Conservation (phyloP, 2,113 vertebrate genomes). For the Rhipidura dahli region DNA sequence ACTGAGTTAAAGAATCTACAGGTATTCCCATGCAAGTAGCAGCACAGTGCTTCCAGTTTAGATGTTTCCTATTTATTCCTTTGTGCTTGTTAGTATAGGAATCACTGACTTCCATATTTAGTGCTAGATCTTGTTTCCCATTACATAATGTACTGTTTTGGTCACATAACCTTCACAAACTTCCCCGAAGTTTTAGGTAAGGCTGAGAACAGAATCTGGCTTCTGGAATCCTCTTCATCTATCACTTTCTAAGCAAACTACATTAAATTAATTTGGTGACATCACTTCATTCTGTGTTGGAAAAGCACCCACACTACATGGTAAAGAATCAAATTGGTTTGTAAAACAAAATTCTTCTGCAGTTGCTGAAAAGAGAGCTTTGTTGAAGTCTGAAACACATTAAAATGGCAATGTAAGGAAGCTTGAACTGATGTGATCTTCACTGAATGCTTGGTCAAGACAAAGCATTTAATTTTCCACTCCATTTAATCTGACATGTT, state of each 20-base stretch:
- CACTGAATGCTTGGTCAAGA: background rate
- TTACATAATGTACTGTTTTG: background rate
- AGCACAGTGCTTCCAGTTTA: background rate
- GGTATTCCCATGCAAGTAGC: background rate
- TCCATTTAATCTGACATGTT: constrained; percentile 31
- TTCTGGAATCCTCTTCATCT: background rate
- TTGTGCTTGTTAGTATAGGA: background rate
- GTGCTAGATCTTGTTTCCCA: background rate
- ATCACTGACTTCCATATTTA: background rate
- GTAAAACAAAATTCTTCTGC: background rate
- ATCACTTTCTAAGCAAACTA: background rate
- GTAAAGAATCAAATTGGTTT: background rate
- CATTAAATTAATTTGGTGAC: background rate
- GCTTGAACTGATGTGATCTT: background rate
- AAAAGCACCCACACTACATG: background rate
- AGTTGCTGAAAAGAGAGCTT: background rate
- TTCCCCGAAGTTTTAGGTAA: background rate
- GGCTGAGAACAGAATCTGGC: background rate
- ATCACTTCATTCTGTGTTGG: background rate
- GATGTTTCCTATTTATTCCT: background rate
- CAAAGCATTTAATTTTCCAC: constrained; percentile 41
- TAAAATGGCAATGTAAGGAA: background rate
- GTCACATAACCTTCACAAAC: background rate
- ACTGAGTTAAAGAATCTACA: background rate
- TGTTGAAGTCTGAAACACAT: background rate